Evolutionary conservation across 1,140 invertebrate genomes (phyloP).

Genomic region (Brachystomella parvula): DNA sequence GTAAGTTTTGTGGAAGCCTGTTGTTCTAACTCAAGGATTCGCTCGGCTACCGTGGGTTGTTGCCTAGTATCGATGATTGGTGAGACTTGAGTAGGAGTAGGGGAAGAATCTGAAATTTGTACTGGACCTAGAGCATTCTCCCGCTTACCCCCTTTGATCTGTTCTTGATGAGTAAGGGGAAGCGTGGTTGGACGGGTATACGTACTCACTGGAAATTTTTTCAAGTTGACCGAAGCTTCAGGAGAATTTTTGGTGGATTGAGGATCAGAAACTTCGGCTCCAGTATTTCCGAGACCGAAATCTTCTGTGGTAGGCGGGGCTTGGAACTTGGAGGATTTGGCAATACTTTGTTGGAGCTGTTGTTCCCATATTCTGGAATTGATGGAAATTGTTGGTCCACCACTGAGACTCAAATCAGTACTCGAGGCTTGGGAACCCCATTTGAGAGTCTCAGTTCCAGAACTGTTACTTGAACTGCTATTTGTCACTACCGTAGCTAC

Average conservation of each 20-base stretch:
- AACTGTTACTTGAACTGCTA: conserved; percentile 51
- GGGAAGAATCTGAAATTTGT: not conserved
- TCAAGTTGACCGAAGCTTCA: conserved; percentile 32
- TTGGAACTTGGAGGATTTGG: conserved; percentile 67
- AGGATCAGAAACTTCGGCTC: too few species aligned
- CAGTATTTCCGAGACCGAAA: too few species aligned
- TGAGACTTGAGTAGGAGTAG: conserved; percentile 39
- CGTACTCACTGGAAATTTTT: conserved; percentile 40
- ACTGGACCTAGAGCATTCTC: not conserved
- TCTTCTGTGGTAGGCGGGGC: too few species aligned
- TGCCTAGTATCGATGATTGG: conserved; percentile 47
- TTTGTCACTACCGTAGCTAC: conserved; percentile 52
- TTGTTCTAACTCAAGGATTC: conserved; percentile 62
- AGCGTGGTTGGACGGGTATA: conserved; percentile 39
- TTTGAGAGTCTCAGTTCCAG: conserved; percentile 65
- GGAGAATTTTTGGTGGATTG: conserved; percentile 4
- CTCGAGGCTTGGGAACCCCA: conserved; percentile 73
- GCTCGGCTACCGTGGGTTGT: conserved; percentile 58
- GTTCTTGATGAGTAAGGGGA: not conserved
- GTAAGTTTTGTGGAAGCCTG: conserved; percentile 26
- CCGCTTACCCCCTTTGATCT: conserved; percentile 3
- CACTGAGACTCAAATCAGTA: conserved; percentile 61
- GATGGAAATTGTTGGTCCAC: conserved; percentile 42
- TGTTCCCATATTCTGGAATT: conserved; percentile 37
- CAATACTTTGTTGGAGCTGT: conserved; percentile 55